Conservation (phyloP, 2,888 invertebrate species). For the Patella pellucida region DNA sequence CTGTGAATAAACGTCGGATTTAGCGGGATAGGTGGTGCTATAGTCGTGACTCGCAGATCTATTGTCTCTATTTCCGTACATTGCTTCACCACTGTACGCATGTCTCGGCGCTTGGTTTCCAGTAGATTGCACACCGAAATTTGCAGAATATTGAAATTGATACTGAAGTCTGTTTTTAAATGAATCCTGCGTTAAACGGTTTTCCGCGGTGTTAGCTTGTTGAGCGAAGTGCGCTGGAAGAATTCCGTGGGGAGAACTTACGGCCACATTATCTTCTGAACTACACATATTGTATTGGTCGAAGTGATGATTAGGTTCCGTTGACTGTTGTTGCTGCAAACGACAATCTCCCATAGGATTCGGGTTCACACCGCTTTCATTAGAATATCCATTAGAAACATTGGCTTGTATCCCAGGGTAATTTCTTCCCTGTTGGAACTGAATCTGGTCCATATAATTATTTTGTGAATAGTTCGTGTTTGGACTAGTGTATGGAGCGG, state of each 20-base stretch:
- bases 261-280: slow-evolving; percentile 9
- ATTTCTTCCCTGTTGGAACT: not conserved
- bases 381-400: slow-evolving; percentile 12
- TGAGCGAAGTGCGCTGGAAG: slow-evolving; percentile 1
- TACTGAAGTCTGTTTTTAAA: slow-evolving; percentile 9
- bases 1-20: slow-evolving; percentile 37
- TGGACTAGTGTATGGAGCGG: not conserved
- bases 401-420: not conserved
- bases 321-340: slow-evolving; percentile 7
- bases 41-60: slow-evolving; percentile 24
- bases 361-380: slow-evolving; percentile 7
- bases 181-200: slow-evolving; percentile 9
- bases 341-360: slow-evolving; percentile 7
- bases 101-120: slow-evolving; percentile 4
- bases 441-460: slow-evolving; percentile 2
- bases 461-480: not conserved
- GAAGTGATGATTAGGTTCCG: slow-evolving; percentile 8
- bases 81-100: not conserved
- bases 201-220: slow-evolving; percentile 11
- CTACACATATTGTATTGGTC: slow-evolving; percentile 7
- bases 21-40: slow-evolving; percentile 35
- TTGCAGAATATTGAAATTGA: slow-evolving; percentile 9
- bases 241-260: slow-evolving; percentile 8
- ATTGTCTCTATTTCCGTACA: slow-evolving; percentile 16
- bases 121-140: slow-evolving; percentile 8